Base-by-base conservation (phyloP, 2,888 invertebrate species). In the Lordiphosa fenestrarum region DNA sequence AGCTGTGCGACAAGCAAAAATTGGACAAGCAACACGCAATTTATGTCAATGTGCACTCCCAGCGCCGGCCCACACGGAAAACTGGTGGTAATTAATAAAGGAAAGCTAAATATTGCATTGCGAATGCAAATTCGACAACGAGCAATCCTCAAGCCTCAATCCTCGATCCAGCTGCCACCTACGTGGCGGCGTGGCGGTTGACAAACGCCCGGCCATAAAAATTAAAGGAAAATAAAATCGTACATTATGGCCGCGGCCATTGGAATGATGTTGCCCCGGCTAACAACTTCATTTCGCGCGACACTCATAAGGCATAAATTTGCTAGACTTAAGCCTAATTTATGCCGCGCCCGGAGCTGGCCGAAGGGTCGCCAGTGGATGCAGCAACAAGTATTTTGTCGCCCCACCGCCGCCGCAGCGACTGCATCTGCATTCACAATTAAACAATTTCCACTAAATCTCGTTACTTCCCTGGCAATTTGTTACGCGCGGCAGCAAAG, bases 381-480 rank as follows among this genome's bases (percentile, higher is more conserved):
- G 47, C 36, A 52, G 85, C 85, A 80, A 80, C 80, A 80, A 84
- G 84, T 84, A 74, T 83, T 80, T 69, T 74, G 73, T 81, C 76
- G 76, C 36, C 35, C 36, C 54, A 19, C 33, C 35, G 42, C 9
- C 30, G 44, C 61, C 51, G 39, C 62, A 37, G 41, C 67, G 73
- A 69, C 84, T 85, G 69, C 76, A 84, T 84, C 83, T 78, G 83
- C 84, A 86, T 87, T 82, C 84, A 86, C 86, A 86, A 86, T 86
- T 86, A 86, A 86, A 86, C 86, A 86, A 87, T 86, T 87, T 86
- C 87, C 88, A 86, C 87, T 87, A 86, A 87, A 86, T 86, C 88
- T 87, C 85, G 81, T 76, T 85, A 84, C 87, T 86, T 88, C 87
- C 86, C 84, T 86, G 78, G 84, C 87, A 86, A 88, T 87, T 87